Evolutionary conservation across 1,140 invertebrate genomes (phyloP), one percentile per base, ranked within the genome.

Genomic region (Uloborus diversus): DNA sequence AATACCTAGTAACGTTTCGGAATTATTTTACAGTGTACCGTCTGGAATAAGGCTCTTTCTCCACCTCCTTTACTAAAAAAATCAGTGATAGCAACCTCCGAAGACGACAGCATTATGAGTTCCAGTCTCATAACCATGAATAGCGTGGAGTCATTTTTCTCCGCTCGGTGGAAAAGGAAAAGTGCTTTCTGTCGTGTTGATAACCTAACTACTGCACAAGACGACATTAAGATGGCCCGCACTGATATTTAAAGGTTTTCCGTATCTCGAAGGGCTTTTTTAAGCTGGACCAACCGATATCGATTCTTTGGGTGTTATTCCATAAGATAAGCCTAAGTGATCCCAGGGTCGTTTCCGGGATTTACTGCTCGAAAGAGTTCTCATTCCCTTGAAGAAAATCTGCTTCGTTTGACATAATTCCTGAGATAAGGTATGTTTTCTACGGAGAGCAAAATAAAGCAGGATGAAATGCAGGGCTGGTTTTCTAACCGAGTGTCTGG

Each of bases 101-200:
- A 9, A 23, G 51, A 14, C 5, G 9, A 17, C 51, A 3, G 25
- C 51, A 53, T 53, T 53, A 53, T 53, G 51, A 53, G 51, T 23
- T 53, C n/a, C n/a, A n/a, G 51, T 7, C 51, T 53, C 2, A 20
- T 17, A 5, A 14, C 5, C 20, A 7, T 9, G 7, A 23, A 53
- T 20, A 53, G 11, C n/a, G 42, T 47, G 11, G 20, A 53, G 51
- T 53, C n/a, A n/a, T n/a, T n/a, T n/a, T n/a, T n/a, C n/a, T n/a
- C n/a, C n/a, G 51, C 51, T 53, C 25, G 51, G n/a, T 53, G 51
- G 5, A 53, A 53, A 53, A 53, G 51, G 17, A 5, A 25, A 23
- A 61, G 35, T 61, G 69, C 47, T 73, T 73, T 73, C 56, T 35
- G 33, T n/a, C 33, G 17, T 30, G 51, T 35, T 73, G 69, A 59